Evolutionary conservation across 2,797 vertebrate genomes (phyloP).

Genomic region (Siniperca scherzeri): DNA sequence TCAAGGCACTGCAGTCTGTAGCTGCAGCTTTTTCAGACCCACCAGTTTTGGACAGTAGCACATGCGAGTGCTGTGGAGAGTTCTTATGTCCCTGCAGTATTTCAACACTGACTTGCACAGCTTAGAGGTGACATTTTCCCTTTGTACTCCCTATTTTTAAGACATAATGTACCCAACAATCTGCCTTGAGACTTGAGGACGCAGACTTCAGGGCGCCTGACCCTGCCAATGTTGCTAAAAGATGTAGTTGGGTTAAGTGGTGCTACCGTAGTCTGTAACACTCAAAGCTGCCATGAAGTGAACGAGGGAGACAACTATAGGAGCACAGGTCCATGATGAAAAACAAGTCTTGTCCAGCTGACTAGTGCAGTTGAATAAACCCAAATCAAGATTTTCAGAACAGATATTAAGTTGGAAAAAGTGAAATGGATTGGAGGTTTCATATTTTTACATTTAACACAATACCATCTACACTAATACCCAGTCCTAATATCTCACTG

Average conservation of each 20-base stretch:
- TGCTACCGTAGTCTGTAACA: constrained; percentile 44
- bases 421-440: neutral
- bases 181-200: constrained; percentile 37
- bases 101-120: constrained; percentile 46
- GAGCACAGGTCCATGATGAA: constrained; percentile 22
- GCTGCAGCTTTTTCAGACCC: constrained; percentile 23
- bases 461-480: constrained; percentile 15
- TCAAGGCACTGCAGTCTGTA: constrained; percentile 3
- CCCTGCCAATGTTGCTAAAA: constrained; percentile 51
- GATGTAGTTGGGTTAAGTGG: constrained; percentile 66
- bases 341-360: constrained; percentile 17
- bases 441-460: constrained; percentile 38
- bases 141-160: constrained; percentile 49
- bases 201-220: constrained; percentile 44
- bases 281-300: constrained; percentile 52
- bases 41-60: constrained; percentile 12
- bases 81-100: constrained; percentile 24
- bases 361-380: neutral
- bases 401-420: constrained; percentile 8
- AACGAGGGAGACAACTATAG: constrained; percentile 29
- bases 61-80: constrained; percentile 31
- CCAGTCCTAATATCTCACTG: neutral
- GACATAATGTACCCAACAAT: constrained; percentile 58
- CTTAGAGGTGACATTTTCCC: constrained; percentile 60
- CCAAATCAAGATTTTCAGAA: constrained; percentile 19